These are phyloP conservation scores for Cyclina sinensis DNA, from an alignment of 1,140 invertebrate genomes.

Conservation along the genomic window DNA sequence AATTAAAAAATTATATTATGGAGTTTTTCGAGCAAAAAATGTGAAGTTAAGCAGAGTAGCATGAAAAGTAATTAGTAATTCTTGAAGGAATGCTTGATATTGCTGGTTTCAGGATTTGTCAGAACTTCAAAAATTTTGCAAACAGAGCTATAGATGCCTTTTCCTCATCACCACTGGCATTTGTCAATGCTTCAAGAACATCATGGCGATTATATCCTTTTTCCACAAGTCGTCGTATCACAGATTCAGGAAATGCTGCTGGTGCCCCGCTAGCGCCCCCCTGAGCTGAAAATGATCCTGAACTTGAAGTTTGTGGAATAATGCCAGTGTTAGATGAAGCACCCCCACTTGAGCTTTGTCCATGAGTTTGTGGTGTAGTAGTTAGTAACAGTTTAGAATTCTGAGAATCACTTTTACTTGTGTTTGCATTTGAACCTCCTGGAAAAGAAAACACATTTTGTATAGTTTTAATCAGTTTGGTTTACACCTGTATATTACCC, in stretches of 20 bases:
- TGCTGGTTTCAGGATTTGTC: background rate
- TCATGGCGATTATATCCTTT: constrained; percentile 82
- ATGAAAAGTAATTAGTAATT: background rate
- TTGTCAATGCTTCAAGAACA: constrained; percentile 82
- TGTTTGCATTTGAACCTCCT: constrained; percentile 54
- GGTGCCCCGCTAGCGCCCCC: constrained; percentile 28
- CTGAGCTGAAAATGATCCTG: constrained; percentile 10
- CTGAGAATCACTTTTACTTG: constrained; percentile 43
- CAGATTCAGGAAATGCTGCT: constrained; percentile 78
- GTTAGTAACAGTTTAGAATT: background rate
- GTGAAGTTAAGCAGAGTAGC: no score
- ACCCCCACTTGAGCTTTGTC: background rate
- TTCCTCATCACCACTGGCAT: constrained; percentile 81
- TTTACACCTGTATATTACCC: no score
- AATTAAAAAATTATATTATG: no score
- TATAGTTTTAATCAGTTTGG: no score
- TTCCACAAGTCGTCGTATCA: constrained; percentile 76
- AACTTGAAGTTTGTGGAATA: constrained; percentile 4
- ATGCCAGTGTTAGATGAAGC: background rate
- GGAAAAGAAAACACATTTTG: constrained; percentile 40
- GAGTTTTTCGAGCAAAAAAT: no score
- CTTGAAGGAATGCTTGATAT: background rate
- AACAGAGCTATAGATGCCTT: constrained; percentile 82
- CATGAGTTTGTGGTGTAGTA: background rate
- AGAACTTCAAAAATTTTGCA: constrained; percentile 81